phyloP scores from a whole-genome alignment of 1,140 invertebrate genomes.

The Hetaerina americana region DNA sequence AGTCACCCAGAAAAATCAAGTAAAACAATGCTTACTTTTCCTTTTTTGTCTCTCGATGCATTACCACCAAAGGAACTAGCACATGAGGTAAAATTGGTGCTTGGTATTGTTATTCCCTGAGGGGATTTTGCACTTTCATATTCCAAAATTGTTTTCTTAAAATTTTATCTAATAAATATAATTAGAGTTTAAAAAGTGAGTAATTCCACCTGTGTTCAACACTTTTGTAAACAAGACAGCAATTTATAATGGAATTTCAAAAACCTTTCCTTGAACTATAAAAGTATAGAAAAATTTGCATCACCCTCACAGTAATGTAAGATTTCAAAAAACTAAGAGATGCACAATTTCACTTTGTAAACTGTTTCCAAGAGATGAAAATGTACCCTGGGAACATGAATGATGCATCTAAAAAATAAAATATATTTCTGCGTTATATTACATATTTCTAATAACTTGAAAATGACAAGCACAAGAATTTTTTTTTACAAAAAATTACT shows the following conservation, averaged over 20 bases:
- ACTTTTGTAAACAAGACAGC: neutral
- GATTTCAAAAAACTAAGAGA: neutral
- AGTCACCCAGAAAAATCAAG: neutral
- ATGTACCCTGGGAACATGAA: neutral
- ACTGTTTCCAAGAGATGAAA: neutral
- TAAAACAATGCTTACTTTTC: neutral
- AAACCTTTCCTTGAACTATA: neutral
- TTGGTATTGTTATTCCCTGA: neutral
- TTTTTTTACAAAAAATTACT: neutral
- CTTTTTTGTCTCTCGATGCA: neutral
- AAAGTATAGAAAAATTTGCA: neutral
- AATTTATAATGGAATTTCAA: neutral
- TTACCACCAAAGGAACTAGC: neutral
- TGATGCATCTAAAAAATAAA: neutral
- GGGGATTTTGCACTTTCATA: neutral
- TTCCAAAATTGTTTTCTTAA: neutral
- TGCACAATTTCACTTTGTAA: neutral
- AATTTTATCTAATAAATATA: neutral
- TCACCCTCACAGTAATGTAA: neutral
- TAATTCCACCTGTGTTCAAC: neutral
- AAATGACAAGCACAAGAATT: neutral
- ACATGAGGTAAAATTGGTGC: neutral
- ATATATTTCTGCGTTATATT: neutral
- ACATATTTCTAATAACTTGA: neutral
- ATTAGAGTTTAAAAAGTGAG: neutral